Conservation (phyloP, 2,888 invertebrate genomes). For the Eristalis intricaria region DNA sequence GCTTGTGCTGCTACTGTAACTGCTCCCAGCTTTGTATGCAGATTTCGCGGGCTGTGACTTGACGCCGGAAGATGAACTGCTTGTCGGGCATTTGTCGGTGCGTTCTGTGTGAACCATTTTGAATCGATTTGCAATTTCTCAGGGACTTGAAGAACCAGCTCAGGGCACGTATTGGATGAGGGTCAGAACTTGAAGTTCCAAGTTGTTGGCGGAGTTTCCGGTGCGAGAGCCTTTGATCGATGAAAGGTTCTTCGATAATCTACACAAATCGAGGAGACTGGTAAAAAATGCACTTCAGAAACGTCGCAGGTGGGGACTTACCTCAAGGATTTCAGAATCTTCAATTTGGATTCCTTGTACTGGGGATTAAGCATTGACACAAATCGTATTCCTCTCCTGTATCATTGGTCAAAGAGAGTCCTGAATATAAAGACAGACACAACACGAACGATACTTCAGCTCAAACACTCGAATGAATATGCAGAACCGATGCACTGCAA, state of each 20-base stretch:
- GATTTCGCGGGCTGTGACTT: slow-evolving; percentile 24
- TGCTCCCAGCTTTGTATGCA: slow-evolving; percentile 20
- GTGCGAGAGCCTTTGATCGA: slow-evolving; percentile 80
- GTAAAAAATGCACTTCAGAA: background rate
- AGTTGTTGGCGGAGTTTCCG: slow-evolving; percentile 80
- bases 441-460: background rate
- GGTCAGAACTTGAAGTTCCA: slow-evolving; percentile 80
- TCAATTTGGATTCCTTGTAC: slow-evolving; percentile 75
- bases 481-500: slow-evolving; percentile 29
- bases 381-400: slow-evolving; percentile 74
- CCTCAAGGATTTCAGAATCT: slow-evolving; percentile 75
- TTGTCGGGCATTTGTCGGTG: slow-evolving; percentile 76
- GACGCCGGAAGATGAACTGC: slow-evolving; percentile 11
- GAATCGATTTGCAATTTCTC: slow-evolving; percentile 26
- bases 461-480: background rate
- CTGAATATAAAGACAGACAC: background rate
- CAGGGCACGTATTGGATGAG: slow-evolving; percentile 81
- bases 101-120: slow-evolving; percentile 80
- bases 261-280: slow-evolving; percentile 52
- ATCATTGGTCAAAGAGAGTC: slow-evolving; percentile 42
- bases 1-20: slow-evolving; percentile 22
- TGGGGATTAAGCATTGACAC: slow-evolving; percentile 80
- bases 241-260: slow-evolving; percentile 79
- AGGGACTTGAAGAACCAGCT: slow-evolving; percentile 61
- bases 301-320: slow-evolving; percentile 44